Conservation (phyloP, 1,140 invertebrate species). For the Sinonovacula constricta region DNA sequence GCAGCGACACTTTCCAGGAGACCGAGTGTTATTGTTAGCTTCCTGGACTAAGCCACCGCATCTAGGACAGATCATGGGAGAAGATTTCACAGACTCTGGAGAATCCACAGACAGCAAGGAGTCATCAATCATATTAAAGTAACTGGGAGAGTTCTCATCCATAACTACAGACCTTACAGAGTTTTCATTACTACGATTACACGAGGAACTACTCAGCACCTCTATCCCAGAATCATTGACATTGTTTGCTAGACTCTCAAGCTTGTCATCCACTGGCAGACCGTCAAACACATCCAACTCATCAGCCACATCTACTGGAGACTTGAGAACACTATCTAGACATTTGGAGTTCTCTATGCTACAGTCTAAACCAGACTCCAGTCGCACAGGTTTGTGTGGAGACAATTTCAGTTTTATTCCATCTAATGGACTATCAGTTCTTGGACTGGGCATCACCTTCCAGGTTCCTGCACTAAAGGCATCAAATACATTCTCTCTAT, state of each 20-base stretch:
- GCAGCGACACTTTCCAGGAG: constrained; percentile 43
- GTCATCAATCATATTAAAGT: constrained; percentile 36
- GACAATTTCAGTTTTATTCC: constrained; percentile 42
- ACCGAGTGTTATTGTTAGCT: constrained; percentile 41
- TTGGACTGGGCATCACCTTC: constrained; percentile 42
- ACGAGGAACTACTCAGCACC: constrained; percentile 44
- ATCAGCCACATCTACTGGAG: neutral
- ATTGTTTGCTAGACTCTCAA: constrained; percentile 28
- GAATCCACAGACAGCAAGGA: constrained; percentile 43
- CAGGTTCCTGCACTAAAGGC: constrained; percentile 39
- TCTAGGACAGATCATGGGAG: constrained; percentile 42
- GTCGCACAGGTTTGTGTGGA: constrained; percentile 31
- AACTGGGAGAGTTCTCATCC: constrained; percentile 48
- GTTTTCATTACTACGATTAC: constrained; percentile 50
- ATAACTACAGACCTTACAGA: constrained; percentile 35
- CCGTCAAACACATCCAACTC: constrained; percentile 21
- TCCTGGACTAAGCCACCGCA: constrained; percentile 42
- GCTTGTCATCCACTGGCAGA: constrained; percentile 31
- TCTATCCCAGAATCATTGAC: constrained; percentile 50
- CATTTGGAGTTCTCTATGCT: constrained; percentile 16
- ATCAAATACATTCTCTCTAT: constrained; percentile 48
- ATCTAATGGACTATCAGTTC: constrained; percentile 33
- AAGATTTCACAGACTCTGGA: constrained; percentile 22
- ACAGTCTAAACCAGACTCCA: constrained; percentile 17
- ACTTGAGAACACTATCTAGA: constrained; percentile 17